Percentiles rank a stretch among this genome's conserved stretches.
These are phyloP conservation scores for Andricus quercusramuli DNA, from an alignment of 2,888 invertebrate genomes.

Conservation along the genomic window DNA sequence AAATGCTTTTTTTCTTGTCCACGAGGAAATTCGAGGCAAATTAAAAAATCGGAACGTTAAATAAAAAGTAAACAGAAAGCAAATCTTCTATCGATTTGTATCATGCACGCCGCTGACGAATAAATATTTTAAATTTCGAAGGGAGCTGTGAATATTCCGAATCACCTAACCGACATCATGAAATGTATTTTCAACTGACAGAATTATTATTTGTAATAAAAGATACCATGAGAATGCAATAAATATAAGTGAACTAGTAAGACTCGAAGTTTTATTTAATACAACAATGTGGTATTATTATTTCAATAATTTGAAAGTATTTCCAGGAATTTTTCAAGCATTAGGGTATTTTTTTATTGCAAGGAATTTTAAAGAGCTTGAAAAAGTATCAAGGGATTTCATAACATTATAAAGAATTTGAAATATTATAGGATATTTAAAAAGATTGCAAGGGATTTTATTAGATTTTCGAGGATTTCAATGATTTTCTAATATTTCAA, in stretches of 20 bases:
- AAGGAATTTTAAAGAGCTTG: too few species aligned
- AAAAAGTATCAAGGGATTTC: too few species aligned
- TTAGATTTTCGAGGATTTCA: too few species aligned
- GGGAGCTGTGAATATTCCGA: conserved; percentile 28
- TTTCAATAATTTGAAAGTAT: too few species aligned
- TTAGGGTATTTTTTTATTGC: too few species aligned
- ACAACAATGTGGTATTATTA: not conserved
- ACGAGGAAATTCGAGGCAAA: conserved; percentile 11
- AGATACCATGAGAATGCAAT: conserved; percentile 23
- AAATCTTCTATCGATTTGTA: conserved; percentile 67
- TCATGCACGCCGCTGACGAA: conserved; percentile 53
- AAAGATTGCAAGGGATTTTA: too few species aligned
- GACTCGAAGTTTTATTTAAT: not conserved
- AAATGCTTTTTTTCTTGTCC: conserved; percentile 10
- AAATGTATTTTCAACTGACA: conserved; percentile 27
- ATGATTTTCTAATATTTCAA: too few species aligned
- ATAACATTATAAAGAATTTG: too few species aligned
- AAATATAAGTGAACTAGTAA: conserved; percentile 17
- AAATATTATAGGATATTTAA: too few species aligned
- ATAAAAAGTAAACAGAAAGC: conserved; percentile 37
- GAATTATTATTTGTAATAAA: conserved; percentile 37
- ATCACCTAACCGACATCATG: conserved; percentile 10
- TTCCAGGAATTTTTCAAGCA: too few species aligned
- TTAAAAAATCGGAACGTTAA: conserved; percentile 23
- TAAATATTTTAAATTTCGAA: conserved; percentile 3